Percentiles rank a stretch among this genome's conserved stretches.
These are phyloP conservation scores for Piprites chloris DNA, from an alignment of 2,113 vertebrate species.

Conservation along the genomic window DNA sequence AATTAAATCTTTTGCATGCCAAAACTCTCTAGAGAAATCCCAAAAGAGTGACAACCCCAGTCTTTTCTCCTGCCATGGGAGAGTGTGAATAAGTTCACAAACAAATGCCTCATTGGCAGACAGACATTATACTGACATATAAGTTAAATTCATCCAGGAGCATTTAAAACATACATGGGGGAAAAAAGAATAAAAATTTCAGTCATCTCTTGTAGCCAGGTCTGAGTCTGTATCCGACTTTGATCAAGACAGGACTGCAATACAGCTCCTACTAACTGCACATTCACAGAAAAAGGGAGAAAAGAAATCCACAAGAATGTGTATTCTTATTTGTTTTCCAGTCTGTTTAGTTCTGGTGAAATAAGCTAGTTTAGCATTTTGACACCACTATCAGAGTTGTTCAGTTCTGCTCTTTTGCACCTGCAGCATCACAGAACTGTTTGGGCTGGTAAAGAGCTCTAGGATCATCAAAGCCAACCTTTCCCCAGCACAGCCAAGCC, in stretches of 20 bases:
- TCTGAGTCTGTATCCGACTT: neutral
- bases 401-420: neutral
- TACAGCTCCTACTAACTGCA: neutral
- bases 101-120: neutral
- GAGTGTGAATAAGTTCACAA: neutral
- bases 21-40: neutral
- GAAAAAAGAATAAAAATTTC: neutral
- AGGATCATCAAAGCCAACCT: neutral
- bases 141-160: neutral
- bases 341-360: neutral
- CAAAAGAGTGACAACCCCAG: neutral
- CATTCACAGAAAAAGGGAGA: accelerated
- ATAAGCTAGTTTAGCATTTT: neutral
- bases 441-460: neutral
- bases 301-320: neutral
- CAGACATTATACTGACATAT: neutral
- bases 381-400: accelerated
- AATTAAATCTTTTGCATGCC: constrained; percentile 17
- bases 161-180: neutral
- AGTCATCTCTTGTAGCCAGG: neutral
- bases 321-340: neutral
- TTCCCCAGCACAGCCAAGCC: neutral
- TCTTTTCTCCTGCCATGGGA: neutral
- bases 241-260: neutral
- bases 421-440: neutral